Base-by-base conservation (phyloP, 2,888 invertebrate genomes). In the Digitonthophagus gazella region DNA sequence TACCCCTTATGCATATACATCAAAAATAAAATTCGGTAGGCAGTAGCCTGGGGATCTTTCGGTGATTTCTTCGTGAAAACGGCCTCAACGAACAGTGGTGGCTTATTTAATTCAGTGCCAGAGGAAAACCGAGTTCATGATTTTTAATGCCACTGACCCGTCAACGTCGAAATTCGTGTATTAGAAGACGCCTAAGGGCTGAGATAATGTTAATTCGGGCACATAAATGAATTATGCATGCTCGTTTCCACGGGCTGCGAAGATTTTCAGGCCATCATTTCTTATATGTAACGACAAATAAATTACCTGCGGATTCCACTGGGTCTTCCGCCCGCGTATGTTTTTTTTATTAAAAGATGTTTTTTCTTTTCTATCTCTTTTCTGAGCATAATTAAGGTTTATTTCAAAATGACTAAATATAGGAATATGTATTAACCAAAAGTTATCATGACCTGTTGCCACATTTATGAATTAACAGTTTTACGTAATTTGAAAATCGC, bases 81-180 rank as follows among this genome's bases (percentile, higher is more conserved):
- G 15, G 15, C 15, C 57, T 57, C 57, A 15, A 57, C 57, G 18
- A 16, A 61, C 61, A 18, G 11, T 11, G 28, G 61, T 61, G 61
- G 61, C 61, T 61, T 61, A 61, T 61, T 61, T 18, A 61, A 61
- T 61, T 61, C 61, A 61, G n/a, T n/a, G 61, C 61, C 61, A n/a
- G 20, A 61, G 61, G 61, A 6, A 11, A 8, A 8, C 28, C 8
- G 8, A 44, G 28, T 18, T 61, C 16, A 19, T n/a, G 61, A 19
- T 61, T 61, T 61, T 20, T 61, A 19, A 61, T 61, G 61, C 61
- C 16, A 19, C 19, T 19, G 19, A 61, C 61, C 20, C 61, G 61
- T 3, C 19, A 18, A n/a, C 61, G 18, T 20, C 18, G 61, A 18
- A 16, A 18, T 61, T 19, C 20, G 61, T 61, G 19, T n/a, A 61